Evolutionary conservation across 2,797 vertebrate genomes (phyloP).

Genomic region (Rhyacichthys aspro): DNA sequence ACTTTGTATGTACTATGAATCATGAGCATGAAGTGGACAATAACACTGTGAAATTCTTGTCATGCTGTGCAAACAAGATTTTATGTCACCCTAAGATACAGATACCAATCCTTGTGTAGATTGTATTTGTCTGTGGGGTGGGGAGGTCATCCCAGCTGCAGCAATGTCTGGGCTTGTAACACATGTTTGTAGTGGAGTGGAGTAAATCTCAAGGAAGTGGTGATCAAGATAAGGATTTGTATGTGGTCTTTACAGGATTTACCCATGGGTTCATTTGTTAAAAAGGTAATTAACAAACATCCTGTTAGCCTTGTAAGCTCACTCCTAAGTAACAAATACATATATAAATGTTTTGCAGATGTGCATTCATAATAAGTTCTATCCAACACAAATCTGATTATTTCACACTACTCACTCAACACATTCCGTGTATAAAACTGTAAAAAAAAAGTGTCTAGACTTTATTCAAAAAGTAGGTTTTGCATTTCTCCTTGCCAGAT

Average conservation of each 20-base stretch:
- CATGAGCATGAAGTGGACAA: no score
- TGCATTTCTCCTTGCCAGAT: conserved; percentile 36
- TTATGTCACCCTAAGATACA: not conserved
- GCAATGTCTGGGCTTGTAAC: conserved; percentile 5
- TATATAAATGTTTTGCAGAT: not conserved
- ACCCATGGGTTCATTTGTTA: not conserved
- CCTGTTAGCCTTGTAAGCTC: not conserved
- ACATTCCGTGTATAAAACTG: no score
- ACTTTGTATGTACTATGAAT: no score
- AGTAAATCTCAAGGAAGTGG: not conserved
- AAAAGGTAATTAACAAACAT: not conserved
- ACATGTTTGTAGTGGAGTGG: not conserved
- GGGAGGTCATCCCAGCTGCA: not conserved
- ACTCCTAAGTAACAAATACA: not conserved
- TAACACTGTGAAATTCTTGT: no score
- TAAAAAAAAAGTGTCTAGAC: no score
- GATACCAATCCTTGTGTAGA: not conserved
- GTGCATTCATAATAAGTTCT: no score
- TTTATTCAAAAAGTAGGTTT: conserved; percentile 5
- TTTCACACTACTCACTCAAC: no score
- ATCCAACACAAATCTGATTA: no score
- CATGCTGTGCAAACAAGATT: not conserved
- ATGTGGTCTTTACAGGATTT: conserved; percentile 1
- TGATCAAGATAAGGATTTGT: not conserved
- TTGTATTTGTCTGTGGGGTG: not conserved